phyloP scores from a whole-genome alignment of 2,113 vertebrate species.

The Nestor notabilis region DNA sequence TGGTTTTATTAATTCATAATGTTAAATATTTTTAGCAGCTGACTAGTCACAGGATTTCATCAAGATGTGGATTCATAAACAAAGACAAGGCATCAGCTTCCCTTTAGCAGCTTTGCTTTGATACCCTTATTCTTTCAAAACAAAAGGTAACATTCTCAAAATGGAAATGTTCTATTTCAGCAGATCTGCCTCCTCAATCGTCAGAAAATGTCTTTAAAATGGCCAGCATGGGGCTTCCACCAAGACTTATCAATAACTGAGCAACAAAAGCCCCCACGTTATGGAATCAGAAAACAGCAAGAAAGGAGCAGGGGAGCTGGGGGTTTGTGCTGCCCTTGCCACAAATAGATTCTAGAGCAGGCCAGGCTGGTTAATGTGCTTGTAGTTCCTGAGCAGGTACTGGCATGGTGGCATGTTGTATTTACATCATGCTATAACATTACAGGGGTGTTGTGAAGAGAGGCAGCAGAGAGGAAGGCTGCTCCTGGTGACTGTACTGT shows the following conservation, averaged over 20 bases:
- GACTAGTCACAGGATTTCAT: not conserved
- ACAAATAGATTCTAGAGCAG: not conserved
- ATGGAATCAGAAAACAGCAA: not conserved
- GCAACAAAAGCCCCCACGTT: fast-evolving
- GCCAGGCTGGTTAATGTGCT: not conserved
- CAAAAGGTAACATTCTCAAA: not conserved
- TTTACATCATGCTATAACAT: not conserved
- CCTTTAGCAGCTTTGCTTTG: not conserved
- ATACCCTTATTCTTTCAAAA: not conserved
- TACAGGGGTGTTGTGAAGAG: not conserved
- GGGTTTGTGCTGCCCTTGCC: not conserved
- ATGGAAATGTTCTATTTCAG: not conserved
- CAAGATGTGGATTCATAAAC: not conserved
- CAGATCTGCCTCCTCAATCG: not conserved
- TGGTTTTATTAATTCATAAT: slow-evolving; percentile 37
- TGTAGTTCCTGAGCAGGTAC: not conserved
- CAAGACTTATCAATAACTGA: not conserved
- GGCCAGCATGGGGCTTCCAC: not conserved
- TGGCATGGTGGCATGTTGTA: fast-evolving
- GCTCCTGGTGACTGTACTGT: not conserved
- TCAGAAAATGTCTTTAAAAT: not conserved
- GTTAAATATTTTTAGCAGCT: slow-evolving; percentile 19
- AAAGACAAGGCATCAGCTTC: not conserved
- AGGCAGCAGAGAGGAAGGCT: not conserved
- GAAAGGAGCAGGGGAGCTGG: not conserved